Evolutionary conservation across 2,888 invertebrate genomes (phyloP).

Genomic region (Ptilodon capucinus): DNA sequence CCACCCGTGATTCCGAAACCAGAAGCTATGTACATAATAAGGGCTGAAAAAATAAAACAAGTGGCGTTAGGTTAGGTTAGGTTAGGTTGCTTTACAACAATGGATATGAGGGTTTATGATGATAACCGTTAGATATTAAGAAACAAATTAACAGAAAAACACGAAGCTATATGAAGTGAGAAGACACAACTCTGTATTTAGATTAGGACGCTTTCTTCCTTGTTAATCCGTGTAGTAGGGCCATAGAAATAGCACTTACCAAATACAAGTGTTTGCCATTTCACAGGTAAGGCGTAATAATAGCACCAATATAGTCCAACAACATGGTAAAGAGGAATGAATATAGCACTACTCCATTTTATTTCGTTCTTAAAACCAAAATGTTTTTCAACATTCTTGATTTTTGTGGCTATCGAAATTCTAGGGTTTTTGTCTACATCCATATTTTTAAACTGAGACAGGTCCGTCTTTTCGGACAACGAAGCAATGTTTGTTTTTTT

Average conservation of each 20-base stretch:
- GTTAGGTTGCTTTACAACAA: too few species aligned
- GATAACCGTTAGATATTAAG: too few species aligned
- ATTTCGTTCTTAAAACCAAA: constrained; percentile 72
- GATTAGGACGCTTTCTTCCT: too few species aligned
- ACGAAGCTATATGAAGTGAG: too few species aligned
- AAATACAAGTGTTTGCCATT: constrained; percentile 70
- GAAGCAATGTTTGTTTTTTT: constrained; percentile 10
- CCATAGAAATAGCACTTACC: constrained; percentile 64
- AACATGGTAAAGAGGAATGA: constrained; percentile 63
- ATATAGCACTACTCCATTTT: constrained; percentile 66
- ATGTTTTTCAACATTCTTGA: constrained; percentile 59
- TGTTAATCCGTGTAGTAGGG: too few species aligned
- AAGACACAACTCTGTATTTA: too few species aligned
- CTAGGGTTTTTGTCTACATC: constrained; percentile 36
- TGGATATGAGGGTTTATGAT: too few species aligned
- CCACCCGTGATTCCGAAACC: constrained; percentile 88
- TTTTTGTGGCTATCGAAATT: constrained; percentile 50
- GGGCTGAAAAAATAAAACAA: constrained; percentile 80
- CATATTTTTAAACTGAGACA: constrained; percentile 20
- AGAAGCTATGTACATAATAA: constrained; percentile 81
- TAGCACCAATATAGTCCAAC: constrained; percentile 69
- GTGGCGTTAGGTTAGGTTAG: too few species aligned
- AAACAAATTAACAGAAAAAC: too few species aligned
- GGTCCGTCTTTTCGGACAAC: not conserved
- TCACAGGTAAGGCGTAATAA: constrained; percentile 63